A percentile compares a stretch with the other conserved stretches of the same genome.
Evolutionary conservation across 1,140 invertebrate genomes (phyloP).

Genomic region (Nomia melanderi): DNA sequence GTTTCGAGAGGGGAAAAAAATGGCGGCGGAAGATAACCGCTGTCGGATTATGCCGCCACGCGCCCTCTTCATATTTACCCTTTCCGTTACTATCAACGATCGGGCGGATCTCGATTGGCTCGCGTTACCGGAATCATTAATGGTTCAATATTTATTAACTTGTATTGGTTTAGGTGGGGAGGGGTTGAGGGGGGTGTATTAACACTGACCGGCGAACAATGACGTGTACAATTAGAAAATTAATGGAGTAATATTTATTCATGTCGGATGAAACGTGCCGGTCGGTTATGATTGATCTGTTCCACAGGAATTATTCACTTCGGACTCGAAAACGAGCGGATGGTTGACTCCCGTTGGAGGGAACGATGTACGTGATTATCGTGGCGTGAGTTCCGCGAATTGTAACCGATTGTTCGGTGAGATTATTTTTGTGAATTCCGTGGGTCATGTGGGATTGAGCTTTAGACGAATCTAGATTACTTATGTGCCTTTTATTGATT

Average conservation of each 20-base stretch:
- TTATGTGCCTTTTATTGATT: too few species aligned
- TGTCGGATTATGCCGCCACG: slow-evolving; percentile 1
- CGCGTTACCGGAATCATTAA: slow-evolving; percentile 15
- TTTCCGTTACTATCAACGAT: not conserved
- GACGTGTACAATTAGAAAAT: slow-evolving; percentile 3
- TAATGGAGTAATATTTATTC: slow-evolving; percentile 4
- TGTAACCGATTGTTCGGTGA: too few species aligned
- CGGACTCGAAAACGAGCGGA: not conserved
- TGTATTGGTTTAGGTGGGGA: too few species aligned
- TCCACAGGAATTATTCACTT: not conserved
- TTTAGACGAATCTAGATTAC: too few species aligned
- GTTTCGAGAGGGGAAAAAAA: too few species aligned
- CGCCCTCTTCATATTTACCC: not conserved
- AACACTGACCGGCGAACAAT: not conserved
- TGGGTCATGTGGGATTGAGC: too few species aligned
- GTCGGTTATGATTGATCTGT: slow-evolving; percentile 6
- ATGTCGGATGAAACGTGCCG: not conserved
- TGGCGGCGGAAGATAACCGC: not conserved
- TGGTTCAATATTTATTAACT: slow-evolving; percentile 35
- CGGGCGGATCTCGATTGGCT: slow-evolving; percentile 17
- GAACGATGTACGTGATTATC: too few species aligned
- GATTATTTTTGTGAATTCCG: too few species aligned
- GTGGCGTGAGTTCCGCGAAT: too few species aligned
- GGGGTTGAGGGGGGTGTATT: not conserved
- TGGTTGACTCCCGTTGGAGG: not conserved